Evolutionary conservation across 1,140 invertebrate species (phyloP).

Genomic region (Drosophila nigrodunni): DNA sequence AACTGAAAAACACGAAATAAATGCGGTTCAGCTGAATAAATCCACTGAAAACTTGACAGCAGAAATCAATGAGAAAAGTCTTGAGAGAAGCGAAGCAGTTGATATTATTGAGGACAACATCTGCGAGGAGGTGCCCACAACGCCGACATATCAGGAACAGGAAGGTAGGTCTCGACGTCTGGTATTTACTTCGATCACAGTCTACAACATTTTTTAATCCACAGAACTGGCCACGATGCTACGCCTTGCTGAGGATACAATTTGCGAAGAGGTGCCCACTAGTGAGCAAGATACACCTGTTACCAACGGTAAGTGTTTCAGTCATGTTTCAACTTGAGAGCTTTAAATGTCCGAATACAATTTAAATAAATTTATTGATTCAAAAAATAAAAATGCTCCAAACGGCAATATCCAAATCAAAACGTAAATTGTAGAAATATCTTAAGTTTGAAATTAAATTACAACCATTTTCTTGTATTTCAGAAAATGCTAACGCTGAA

Average conservation of each 20-base stretch:
- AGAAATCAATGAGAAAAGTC: not conserved
- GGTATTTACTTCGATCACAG: not conserved
- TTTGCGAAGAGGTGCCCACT: constrained; percentile 38
- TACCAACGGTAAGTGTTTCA: constrained; percentile 13
- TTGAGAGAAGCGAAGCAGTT: not conserved
- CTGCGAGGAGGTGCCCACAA: constrained; percentile 37
- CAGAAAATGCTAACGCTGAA: not conserved
- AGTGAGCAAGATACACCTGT: not conserved
- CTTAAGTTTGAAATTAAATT: not conserved
- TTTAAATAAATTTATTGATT: not conserved
- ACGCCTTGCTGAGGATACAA: constrained; percentile 19
- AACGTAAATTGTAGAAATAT: not conserved
- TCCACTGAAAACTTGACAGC: not conserved
- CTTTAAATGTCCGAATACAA: not conserved
- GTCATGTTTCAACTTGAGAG: not conserved
- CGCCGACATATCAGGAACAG: constrained; percentile 18
- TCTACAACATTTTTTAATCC: not conserved
- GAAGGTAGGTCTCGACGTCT: constrained; percentile 13
- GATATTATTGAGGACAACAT: constrained; percentile 43
- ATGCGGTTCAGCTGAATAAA: not conserved
- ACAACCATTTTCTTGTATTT: not conserved
- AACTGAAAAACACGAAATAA: not conserved
- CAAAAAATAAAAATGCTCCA: not conserved
- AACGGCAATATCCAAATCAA: not conserved
- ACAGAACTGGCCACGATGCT: not conserved